phyloP scores from a whole-genome alignment of 2,888 invertebrate genomes.

The Agrilus biguttatus region DNA sequence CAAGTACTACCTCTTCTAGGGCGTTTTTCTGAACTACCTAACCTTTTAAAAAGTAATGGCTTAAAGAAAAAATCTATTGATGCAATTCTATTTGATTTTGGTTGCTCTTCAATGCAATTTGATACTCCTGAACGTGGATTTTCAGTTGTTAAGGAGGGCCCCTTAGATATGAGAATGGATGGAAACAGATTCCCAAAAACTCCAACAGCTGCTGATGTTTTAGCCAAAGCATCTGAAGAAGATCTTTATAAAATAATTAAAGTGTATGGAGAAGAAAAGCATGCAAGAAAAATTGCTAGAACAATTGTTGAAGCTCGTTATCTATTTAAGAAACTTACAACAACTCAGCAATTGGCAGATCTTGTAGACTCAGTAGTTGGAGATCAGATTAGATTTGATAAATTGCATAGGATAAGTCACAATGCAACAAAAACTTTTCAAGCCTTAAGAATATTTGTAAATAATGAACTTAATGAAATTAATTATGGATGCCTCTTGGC shows the following conservation, averaged over 20 bases:
- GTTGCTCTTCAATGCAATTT: conserved; percentile 92
- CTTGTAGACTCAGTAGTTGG: conserved; percentile 31
- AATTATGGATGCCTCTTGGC: conserved; percentile 76
- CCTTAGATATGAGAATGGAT: conserved; percentile 95
- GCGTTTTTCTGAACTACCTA: conserved; percentile 73
- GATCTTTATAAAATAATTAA: conserved; percentile 76
- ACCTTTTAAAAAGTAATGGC: conserved; percentile 42
- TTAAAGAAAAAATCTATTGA: conserved; percentile 58
- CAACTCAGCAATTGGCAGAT: conserved; percentile 68
- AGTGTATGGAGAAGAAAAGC: conserved; percentile 82
- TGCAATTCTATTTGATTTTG: conserved; percentile 83
- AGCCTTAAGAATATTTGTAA: conserved; percentile 88
- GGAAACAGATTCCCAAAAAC: conserved; percentile 50
- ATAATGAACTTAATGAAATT: conserved; percentile 90
- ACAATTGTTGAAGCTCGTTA: conserved; percentile 70
- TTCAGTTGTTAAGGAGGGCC: conserved; percentile 69
- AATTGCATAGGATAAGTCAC: conserved; percentile 60
- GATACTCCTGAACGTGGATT: conserved; percentile 74
- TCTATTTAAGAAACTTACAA: conserved; percentile 46
- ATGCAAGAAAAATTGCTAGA: conserved; percentile 73
- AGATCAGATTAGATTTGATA: conserved; percentile 46
- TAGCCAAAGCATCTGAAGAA: conserved; percentile 62
- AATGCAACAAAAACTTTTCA: conserved; percentile 86
- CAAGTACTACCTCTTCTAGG: conserved; percentile 71
- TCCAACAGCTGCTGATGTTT: conserved; percentile 76